These are phyloP conservation scores for Aldrovandia affinis DNA, from an alignment of 2,797 vertebrate species.

Conservation along the genomic window DNA sequence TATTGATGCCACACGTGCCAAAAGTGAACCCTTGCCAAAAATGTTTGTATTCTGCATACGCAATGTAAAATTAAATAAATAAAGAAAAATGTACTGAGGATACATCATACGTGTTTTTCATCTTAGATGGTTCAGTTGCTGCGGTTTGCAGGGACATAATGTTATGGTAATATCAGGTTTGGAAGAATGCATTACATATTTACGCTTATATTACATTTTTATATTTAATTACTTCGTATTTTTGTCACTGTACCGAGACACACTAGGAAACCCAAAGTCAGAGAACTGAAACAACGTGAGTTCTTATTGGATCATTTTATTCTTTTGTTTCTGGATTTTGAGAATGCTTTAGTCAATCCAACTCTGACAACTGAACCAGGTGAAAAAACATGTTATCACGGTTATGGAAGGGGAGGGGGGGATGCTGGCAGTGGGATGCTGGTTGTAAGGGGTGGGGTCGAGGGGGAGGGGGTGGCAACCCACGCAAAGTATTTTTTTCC, in stretches of 20 bases:
- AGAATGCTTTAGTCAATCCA: slow-evolving; percentile 52
- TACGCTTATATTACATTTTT: slow-evolving; percentile 69
- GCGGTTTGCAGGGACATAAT: slow-evolving; percentile 69
- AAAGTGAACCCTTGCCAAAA: slow-evolving; percentile 57
- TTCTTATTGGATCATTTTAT: slow-evolving; percentile 22
- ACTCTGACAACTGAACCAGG: slow-evolving; percentile 88
- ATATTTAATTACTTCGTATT: slow-evolving; percentile 63
- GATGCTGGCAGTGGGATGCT: slow-evolving; percentile 66
- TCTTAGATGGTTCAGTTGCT: slow-evolving; percentile 85
- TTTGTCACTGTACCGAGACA: slow-evolving; percentile 68
- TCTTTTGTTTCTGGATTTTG: slow-evolving; percentile 34
- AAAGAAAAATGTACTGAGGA: slow-evolving; percentile 68
- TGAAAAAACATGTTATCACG: slow-evolving; percentile 78
- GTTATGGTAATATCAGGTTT: slow-evolving; percentile 59
- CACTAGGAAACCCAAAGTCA: slow-evolving; percentile 81
- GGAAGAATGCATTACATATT: slow-evolving; percentile 57
- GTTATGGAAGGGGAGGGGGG: slow-evolving; percentile 68
- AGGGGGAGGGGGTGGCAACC: slow-evolving; percentile 51
- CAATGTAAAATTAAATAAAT: slow-evolving; percentile 40
- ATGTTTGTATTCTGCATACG: slow-evolving; percentile 62
- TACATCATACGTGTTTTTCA: slow-evolving; percentile 80
- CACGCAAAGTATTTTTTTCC: slow-evolving; percentile 9
- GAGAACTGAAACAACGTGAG: slow-evolving; percentile 83
- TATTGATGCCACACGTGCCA: slow-evolving; percentile 71
- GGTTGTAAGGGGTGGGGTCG: slow-evolving; percentile 32